phyloP scores from a whole-genome alignment of 1,140 invertebrate genomes.

The Dreissena rostriformis region DNA sequence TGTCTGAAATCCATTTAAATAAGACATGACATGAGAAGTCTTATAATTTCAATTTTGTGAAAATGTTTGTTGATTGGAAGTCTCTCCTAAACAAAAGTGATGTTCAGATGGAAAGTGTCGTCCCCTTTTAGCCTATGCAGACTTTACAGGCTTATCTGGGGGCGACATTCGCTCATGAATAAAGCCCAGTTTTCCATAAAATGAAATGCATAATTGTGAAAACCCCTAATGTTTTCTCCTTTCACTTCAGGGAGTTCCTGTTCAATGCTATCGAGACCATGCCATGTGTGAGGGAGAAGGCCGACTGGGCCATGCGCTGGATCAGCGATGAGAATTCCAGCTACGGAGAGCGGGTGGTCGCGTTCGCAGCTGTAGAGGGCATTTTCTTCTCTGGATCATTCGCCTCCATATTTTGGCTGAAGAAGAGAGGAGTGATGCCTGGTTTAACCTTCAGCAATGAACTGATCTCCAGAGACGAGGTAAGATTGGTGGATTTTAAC shows the following conservation, averaged over 20 bases:
- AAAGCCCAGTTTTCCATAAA: no score
- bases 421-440: slow-evolving; percentile 99
- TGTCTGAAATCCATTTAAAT: no score
- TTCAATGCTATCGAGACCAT: slow-evolving; percentile 99
- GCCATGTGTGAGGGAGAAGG: slow-evolving; percentile 98
- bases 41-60: no score
- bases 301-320: slow-evolving; percentile 99
- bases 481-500: slow-evolving; percentile 68
- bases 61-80: no score
- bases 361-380: slow-evolving; percentile 99
- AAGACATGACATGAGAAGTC: no score
- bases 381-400: slow-evolving; percentile 98
- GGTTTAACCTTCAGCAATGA: slow-evolving; percentile 99
- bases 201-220: no score
- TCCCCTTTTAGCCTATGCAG: no score
- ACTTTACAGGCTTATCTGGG: no score
- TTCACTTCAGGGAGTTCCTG: slow-evolving; percentile 88
- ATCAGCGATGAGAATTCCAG: slow-evolving; percentile 89
- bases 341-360: slow-evolving; percentile 97
- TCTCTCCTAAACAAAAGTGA: no score
- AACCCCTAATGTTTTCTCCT: no score
- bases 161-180: no score
- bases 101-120: no score
- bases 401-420: slow-evolving; percentile 99
- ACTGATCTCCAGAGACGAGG: slow-evolving; percentile 98